Conservation (phyloP, 2,113 vertebrate genomes). For the Anarhynchus alexandrinus region DNA sequence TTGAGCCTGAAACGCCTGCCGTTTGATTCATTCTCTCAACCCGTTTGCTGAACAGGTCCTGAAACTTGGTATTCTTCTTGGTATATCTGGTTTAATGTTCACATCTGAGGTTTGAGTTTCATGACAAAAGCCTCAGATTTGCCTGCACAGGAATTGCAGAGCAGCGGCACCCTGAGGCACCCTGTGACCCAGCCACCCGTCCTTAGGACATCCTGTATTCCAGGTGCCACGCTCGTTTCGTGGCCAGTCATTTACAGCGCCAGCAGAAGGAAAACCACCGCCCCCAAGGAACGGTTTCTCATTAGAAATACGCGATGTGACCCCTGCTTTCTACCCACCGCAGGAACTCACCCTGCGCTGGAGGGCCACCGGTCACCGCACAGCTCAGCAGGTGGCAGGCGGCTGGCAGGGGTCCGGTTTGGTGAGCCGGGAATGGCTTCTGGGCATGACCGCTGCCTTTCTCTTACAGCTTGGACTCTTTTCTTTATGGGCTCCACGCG, state of each 20-base stretch:
- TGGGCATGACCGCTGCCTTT: conserved; percentile 6
- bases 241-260: background rate
- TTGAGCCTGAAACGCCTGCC: background rate
- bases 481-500: conserved; percentile 91
- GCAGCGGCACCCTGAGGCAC: background rate
- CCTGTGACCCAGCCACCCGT: background rate
- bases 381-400: accelerated
- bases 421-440: background rate
- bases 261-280: background rate
- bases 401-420: background rate
- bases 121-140: background rate
- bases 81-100: background rate
- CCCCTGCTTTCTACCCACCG: accelerated
- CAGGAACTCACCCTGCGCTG: accelerated
- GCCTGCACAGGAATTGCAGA: background rate
- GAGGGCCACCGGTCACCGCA: accelerated
- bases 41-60: background rate
- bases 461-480: conserved; percentile 89
- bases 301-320: accelerated
- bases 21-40: background rate
- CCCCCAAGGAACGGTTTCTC: background rate
- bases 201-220: background rate
- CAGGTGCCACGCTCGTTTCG: accelerated
- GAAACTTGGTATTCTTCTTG: background rate
- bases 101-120: background rate